Base-by-base conservation (phyloP, 1,140 invertebrate species). In the Penaeus vannamei region DNA sequence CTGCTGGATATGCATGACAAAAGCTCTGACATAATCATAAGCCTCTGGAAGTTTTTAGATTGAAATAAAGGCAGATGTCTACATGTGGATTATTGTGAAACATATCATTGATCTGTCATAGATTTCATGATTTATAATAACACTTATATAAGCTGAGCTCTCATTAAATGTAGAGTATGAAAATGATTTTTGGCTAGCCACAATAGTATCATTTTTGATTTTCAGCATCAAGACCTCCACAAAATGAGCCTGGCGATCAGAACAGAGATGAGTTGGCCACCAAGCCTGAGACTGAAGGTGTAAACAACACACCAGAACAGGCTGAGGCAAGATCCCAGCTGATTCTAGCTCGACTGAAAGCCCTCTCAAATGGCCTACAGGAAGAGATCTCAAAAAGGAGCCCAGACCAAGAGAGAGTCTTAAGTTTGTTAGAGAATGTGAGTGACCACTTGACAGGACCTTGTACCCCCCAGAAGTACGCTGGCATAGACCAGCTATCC, bases 381-480 rank as follows among this genome's bases (percentile, higher is more conserved):
- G 72, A 72, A n/a, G 87, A 84, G 23, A 82, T 89, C 20, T 29
- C 32, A 17, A 84, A 79, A 46, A 19, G n/a, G 46, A 62, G 79
- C 4, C 59, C 82, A 12, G 53, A 80, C 36, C n/a, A n/a, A 14
- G 20, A 23, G 59, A 29, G 62, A 60, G 79, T 89, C n/a, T 69
- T 36, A 17, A 14, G 59, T 36, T 64, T 59, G 62, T 61, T 89
- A 32, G 82, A 85, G 61, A 89, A 22, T n/a, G 19, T 89, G 26
- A n/a, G 77, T 72, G 5, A 62, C 20, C 80, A 26, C 69, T 42
- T 91, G 0, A 88, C 88, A 14, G 91, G 91, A 42, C 72, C 79
- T 17, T 79, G 89, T n/a, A 91, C 91, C 23, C 91, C 90, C n/a
- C 90, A 91, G 66, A 91, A 91, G 77, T 91, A 90, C 29, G 80